Evolutionary conservation across 2,113 vertebrate species (phyloP).

Genomic region (Vidua macroura): DNA sequence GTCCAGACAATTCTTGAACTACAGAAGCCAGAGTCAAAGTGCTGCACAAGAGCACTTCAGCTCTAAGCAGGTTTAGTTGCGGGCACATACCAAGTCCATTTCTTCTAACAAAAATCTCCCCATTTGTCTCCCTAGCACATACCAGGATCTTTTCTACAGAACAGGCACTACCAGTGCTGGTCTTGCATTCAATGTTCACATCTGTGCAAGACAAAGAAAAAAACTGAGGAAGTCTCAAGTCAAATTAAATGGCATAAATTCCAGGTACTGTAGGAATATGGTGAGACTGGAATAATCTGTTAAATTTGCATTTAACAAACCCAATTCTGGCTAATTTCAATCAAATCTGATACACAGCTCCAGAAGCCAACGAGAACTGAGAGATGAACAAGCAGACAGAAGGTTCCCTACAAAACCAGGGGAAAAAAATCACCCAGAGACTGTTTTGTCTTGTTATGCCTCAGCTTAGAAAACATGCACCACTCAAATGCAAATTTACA

Average conservation of each 20-base stretch:
- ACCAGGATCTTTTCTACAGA: neutral
- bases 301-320: neutral
- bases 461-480: neutral
- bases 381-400: neutral
- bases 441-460: neutral
- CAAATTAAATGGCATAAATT: neutral
- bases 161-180: neutral
- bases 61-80: neutral
- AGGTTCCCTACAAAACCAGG: neutral
- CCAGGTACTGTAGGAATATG: neutral
- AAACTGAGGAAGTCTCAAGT: neutral
- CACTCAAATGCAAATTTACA: neutral
- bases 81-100: neutral
- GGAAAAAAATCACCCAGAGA: neutral
- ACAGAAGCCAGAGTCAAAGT: neutral
- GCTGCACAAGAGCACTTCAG: neutral
- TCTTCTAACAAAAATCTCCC: neutral
- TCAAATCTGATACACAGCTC: neutral
- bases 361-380: neutral
- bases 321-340: neutral
- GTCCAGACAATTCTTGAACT: neutral
- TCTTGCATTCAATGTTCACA: neutral
- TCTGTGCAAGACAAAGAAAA: neutral
- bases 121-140: neutral
- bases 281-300: neutral